phyloP scores from a whole-genome alignment of 2,113 vertebrate genomes.

The Tamias sibiricus region DNA sequence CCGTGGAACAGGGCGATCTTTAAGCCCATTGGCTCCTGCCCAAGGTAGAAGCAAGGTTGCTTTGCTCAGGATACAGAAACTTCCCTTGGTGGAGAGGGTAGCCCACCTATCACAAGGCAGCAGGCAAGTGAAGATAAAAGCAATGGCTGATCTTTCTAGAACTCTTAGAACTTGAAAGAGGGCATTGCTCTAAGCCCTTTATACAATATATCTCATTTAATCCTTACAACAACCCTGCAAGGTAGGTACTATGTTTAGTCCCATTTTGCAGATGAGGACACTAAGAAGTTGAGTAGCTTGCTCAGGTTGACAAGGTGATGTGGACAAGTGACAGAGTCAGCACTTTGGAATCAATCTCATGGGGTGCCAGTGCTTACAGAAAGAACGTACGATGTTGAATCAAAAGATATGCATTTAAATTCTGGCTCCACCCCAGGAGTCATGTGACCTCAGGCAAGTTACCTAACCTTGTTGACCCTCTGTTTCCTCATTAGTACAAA shows the following conservation, averaged over 20 bases:
- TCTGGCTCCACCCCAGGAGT: conserved; percentile 51
- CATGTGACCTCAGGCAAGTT: conserved; percentile 64
- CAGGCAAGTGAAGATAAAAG: background rate
- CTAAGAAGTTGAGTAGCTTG: background rate
- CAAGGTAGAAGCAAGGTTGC: too few relatives aligned
- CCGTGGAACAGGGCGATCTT: too few relatives aligned
- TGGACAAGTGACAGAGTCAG: background rate
- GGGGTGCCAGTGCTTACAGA: background rate
- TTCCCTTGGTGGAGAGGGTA: too few relatives aligned
- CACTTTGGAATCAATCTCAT: background rate
- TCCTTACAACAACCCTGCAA: background rate
- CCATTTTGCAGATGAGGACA: background rate
- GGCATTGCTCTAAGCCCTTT: background rate
- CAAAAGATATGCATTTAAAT: conserved; percentile 5
- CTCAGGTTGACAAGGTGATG: background rate
- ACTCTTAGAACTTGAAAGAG: background rate
- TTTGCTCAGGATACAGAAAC: too few relatives aligned
- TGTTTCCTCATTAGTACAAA: conserved; percentile 69
- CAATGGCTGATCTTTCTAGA: background rate
- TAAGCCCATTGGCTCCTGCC: too few relatives aligned
- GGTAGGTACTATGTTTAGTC: background rate
- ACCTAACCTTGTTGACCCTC: conserved; percentile 65
- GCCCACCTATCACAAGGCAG: too few relatives aligned
- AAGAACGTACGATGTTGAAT: background rate
- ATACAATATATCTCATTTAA: background rate